Evolutionary conservation across 2,113 vertebrate genomes (phyloP).

Genomic region (Phoxinus phoxinus): DNA sequence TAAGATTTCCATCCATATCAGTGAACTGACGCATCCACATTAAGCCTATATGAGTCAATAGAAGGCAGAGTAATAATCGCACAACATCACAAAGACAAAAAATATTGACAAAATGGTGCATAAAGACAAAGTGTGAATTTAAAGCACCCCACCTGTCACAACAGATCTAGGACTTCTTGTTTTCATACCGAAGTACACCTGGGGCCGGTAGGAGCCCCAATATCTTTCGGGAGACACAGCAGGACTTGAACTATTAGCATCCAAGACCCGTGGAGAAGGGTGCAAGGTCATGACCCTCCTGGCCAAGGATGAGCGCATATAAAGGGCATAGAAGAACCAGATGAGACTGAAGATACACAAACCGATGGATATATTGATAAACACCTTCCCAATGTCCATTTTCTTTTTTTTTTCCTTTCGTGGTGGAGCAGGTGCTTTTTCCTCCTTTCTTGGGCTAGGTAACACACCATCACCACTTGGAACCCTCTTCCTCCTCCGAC

Average conservation of each 20-base stretch:
- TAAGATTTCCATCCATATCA: constrained; percentile 75
- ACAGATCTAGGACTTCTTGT: constrained; percentile 85
- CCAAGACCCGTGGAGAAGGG: constrained; percentile 75
- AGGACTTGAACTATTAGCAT: constrained; percentile 78
- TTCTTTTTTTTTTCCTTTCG: constrained; percentile 83
- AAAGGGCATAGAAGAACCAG: constrained; percentile 78
- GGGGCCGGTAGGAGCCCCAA: constrained; percentile 94
- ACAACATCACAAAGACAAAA: not conserved
- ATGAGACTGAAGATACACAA: constrained; percentile 79
- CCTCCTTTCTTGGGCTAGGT: constrained; percentile 72
- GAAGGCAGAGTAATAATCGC: not conserved
- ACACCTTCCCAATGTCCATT: constrained; percentile 76
- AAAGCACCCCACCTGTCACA: constrained; percentile 80
- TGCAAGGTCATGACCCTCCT: constrained; percentile 81
- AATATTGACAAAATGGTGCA: not conserved
- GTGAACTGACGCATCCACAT: constrained; percentile 92
- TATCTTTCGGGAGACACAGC: constrained; percentile 79
- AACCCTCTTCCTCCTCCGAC: constrained; percentile 78
- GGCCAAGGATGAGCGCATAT: constrained; percentile 77
- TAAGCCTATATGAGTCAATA: constrained; percentile 75
- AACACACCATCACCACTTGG: constrained; percentile 63
- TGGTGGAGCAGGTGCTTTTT: constrained; percentile 69
- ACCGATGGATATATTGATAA: constrained; percentile 82
- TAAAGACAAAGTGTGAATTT: not conserved
- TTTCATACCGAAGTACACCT: constrained; percentile 97